Evolutionary conservation across 2,888 invertebrate genomes (phyloP), one percentile per base, ranked within the genome.

Genomic region (Synanthedon tipuliformis): DNA sequence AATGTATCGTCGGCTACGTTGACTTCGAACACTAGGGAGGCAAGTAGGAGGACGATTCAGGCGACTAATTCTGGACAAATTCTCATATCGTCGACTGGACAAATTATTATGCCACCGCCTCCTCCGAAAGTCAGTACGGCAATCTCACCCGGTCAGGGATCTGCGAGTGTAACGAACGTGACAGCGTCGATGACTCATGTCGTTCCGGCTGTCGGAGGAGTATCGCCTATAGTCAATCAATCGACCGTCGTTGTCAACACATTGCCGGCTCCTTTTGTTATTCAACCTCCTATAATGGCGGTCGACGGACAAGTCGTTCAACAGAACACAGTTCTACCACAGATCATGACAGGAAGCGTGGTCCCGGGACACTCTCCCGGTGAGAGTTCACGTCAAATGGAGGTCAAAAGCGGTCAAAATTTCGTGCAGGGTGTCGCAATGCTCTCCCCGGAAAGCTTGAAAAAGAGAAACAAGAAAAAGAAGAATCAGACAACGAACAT

Each of bases 181-280:
- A 91, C 90, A 1, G 90, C 90, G 0, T 89, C 92, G 1, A 89
- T 91, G 7, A 89, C 90, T 10, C 92, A 92, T 73, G 90, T 91
- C 0, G 89, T 91, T 45, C 90, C 92, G 1, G 89, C 91, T 0
- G 90, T 90, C 0, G 89, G 89, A 0, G 89, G 89, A 1, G 89
- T 90, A 1, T 92, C 91, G 61, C 90, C 92, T 4, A 90, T 93
- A 15, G 88, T 93, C 2, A 93, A 93, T 34, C 93, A 92, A 67
- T 93, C 93, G 34, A 92, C 94, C 0, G 93, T 95, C 0, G 89
- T 96, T 4, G 92, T 96, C 1, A 95, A 95, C 68, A 91, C 95
- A 0, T 79, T 95, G 57, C 93, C 92, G 51, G 88, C 93, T 15
- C 94, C 94, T 0, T 93, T 94, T 61, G 91, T 95, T 5, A 89